Percentiles rank a stretch among this genome's conserved stretches.
Evolutionary conservation across 2,888 invertebrate species (phyloP).

Genomic region (Eulithis testata): DNA sequence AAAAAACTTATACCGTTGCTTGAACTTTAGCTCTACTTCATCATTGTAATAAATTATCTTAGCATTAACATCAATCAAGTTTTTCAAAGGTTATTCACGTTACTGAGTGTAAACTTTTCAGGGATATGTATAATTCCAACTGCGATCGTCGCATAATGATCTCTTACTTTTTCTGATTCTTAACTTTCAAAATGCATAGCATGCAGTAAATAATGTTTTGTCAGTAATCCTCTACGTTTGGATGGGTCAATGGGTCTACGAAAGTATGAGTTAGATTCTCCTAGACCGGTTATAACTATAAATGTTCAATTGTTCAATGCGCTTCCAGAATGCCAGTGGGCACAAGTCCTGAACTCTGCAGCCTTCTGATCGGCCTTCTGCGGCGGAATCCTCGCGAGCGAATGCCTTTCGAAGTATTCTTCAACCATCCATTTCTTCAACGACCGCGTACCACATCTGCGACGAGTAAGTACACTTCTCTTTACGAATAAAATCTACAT

Average conservation of each 20-base stretch:
- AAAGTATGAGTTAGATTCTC: background rate
- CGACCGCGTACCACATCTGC: constrained; percentile 83
- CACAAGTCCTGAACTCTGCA: constrained; percentile 95
- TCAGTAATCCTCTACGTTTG: too few species aligned
- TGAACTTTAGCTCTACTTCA: background rate
- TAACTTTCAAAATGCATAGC: too few species aligned
- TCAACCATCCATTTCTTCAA: constrained; percentile 95
- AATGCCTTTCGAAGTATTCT: constrained; percentile 98
- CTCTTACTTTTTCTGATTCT: too few species aligned
- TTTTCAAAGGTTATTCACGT: background rate
- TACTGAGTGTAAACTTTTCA: background rate
- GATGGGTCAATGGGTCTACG: too few species aligned
- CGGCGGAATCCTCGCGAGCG: constrained; percentile 97
- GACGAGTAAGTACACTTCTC: constrained; percentile 65
- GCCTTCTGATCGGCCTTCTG: constrained; percentile 93
- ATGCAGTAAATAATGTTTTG: too few species aligned
- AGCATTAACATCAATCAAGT: background rate
- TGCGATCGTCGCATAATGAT: too few species aligned
- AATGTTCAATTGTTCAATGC: background rate
- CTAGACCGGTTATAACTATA: background rate
- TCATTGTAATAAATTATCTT: background rate
- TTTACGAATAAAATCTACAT: too few species aligned
- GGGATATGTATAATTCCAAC: too few species aligned
- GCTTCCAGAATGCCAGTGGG: constrained; percentile 94
- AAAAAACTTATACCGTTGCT: background rate